Base-by-base conservation (phyloP, 2,888 invertebrate species). In the Cactoblastis cactorum region DNA sequence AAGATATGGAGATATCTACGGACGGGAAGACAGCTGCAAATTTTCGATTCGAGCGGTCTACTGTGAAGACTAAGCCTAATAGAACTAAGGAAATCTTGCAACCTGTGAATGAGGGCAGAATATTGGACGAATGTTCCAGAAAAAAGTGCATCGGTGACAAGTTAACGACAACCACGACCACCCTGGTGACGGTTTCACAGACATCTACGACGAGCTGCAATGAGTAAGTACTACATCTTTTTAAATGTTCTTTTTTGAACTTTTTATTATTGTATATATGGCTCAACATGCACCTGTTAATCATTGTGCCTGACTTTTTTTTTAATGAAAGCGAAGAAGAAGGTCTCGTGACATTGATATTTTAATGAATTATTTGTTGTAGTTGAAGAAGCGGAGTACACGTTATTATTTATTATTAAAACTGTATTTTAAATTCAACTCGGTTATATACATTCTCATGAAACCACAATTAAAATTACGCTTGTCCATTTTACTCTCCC, bases 161-260 rank as follows among this genome's bases (percentile, higher is more conserved):
- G 59, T 65, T 87, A 56, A 84, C 86, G 6, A 85, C 87, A 9
- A 87, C 83, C 12, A 88, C 84, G 4, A 86, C 83, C 2, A 89
- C 88, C 18, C 59, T 86, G 65, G 88, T 88, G 52, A 89, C 88
- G 2, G 88, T 89, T 45, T 80, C 83, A 49, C 90, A 89, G 66
- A 88, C 84, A 0, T 77, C 83, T n/a, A 74, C 78, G 35, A 86
- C 88, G 41, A 80, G 80, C 46, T 90, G 89, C 54, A 90, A 90
- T 74, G 90, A 89, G 90, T 90, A 63, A 90, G 90, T 90, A 77
- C 5, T n/a, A n/a, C n/a, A n/a, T n/a, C n/a, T 33, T 33, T 28
- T 22, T 22, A 5, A 33, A 51, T n/a, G n/a, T n/a, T n/a, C n/a
- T n/a, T n/a, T n/a, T n/a, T n/a, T n/a, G n/a, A n/a, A n/a, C n/a